phyloP scores from a whole-genome alignment of 2,113 vertebrate genomes.

The Eonycteris spelaea region DNA sequence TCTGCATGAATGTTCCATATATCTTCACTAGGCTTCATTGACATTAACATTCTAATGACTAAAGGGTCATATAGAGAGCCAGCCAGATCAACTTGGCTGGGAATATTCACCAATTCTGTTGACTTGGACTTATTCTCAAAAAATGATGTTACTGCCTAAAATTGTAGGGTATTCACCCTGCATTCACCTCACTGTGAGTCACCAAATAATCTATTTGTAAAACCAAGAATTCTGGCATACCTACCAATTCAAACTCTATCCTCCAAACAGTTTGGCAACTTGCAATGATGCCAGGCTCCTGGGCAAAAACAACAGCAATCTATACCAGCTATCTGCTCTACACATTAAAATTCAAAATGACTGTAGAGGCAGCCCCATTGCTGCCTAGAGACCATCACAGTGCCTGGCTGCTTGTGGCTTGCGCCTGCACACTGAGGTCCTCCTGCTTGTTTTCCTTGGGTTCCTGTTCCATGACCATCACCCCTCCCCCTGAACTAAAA shows the following conservation, averaged over 20 bases:
- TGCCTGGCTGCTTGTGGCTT: background rate
- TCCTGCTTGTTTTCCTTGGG: background rate
- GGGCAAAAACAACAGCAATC: slow-evolving; percentile 58
- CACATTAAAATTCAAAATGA: slow-evolving; percentile 48
- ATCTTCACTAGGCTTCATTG: background rate
- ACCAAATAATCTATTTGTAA: background rate
- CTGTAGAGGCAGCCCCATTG: background rate
- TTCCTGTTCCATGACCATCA: background rate
- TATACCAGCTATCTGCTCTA: slow-evolving; percentile 53
- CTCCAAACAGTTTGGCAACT: slow-evolving; percentile 34
- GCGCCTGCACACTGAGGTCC: background rate
- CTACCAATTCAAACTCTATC: background rate
- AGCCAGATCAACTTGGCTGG: background rate
- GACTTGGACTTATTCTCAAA: slow-evolving; percentile 22
- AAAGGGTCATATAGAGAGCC: background rate
- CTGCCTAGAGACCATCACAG: background rate
- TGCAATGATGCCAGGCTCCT: slow-evolving; percentile 53
- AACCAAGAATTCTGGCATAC: background rate
- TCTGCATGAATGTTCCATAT: background rate
- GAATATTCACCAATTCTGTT: slow-evolving; percentile 2
- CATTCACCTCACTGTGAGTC: background rate
- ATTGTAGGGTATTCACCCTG: background rate
- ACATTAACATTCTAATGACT: background rate
- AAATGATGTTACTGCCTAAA: slow-evolving; percentile 13
- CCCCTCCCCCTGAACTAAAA: background rate